Base-by-base conservation (phyloP, 2,888 invertebrate species). In the Pecten maximus region DNA sequence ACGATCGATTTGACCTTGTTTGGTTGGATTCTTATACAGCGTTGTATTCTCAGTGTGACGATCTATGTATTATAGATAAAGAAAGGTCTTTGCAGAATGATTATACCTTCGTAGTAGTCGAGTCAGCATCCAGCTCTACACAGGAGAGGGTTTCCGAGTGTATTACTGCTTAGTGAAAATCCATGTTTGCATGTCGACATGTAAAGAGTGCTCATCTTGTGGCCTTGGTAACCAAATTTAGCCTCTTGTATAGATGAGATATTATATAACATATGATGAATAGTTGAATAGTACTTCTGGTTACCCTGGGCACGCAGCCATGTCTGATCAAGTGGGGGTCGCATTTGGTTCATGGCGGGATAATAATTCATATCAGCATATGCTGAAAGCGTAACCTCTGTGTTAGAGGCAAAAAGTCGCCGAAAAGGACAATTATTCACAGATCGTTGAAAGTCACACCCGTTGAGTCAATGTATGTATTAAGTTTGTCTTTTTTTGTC, bases 151-250 rank as follows among this genome's bases (percentile, higher is more conserved):
- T 35, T 28, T 74, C 74, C 15, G 23, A 19, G 28, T 28, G 74
- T 35, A 28, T 74, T 8, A 35, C 35, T 74, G 74, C 35, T 74
- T 12, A 74, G 74, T 74, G 74, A 35, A 74, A 74, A 74, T 35
- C 35, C 74, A 74, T 74, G 74, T 74, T 74, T 35, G 74, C 74
- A 74, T 74, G 74, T 74, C 35, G 8, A 23, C 74, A 74, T 74
- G 74, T 74, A 74, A 28, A 74, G 28, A 35, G 6, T 23, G 74
- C 35, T 12, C 15, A 35, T 28, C 35, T 28, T 28, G 35, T 28
- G 35, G 35, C 74, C 74, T 74, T 74, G 74, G 35, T 15, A 8
- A 28, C 74, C 74, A 74, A 74, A 74, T 74, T 74, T 74, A 74
- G 74, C 8, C 12, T 74, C 15, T 8, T 10, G 35, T 10, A 10